Conservation (phyloP, 1,140 invertebrate species). For the Epicauta chinensis region DNA sequence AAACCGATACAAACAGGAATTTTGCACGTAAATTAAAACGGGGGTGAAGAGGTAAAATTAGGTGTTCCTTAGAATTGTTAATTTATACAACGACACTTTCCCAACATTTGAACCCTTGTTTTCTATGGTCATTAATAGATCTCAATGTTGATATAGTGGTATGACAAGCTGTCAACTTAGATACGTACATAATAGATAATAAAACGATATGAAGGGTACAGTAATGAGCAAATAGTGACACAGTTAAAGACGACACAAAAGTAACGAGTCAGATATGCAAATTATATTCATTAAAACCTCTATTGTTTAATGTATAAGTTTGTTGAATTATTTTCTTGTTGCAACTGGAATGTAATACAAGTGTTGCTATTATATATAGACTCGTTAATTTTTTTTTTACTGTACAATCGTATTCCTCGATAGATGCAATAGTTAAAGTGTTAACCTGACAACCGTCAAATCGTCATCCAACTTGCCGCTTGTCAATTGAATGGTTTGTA, state of each 20-base stretch:
- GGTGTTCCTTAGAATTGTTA: no score
- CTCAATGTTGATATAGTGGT: background rate
- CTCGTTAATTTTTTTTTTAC: no score
- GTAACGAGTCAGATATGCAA: constrained; percentile 36
- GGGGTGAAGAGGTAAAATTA: background rate
- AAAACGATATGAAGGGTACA: constrained; percentile 22
- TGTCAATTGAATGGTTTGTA: constrained; percentile 15
- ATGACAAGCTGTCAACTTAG: constrained; percentile 5
- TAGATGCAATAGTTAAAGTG: no score
- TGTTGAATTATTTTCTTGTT: constrained; percentile 20
- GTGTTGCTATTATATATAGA: no score
- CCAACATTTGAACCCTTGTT: no score
- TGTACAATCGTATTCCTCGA: no score
- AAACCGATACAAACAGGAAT: constrained; percentile 2
- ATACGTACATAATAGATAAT: no score
- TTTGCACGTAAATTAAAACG: background rate
- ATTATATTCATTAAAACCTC: constrained; percentile 34
- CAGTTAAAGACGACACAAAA: constrained; percentile 24
- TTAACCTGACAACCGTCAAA: constrained; percentile 2
- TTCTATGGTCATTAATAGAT: no score
- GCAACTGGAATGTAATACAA: constrained; percentile 2
- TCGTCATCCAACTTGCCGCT: constrained; percentile 15
- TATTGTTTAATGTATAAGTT: constrained; percentile 32
- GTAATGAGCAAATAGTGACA: constrained; percentile 16
- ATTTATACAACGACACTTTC: no score